Base-by-base conservation (phyloP, 2,888 invertebrate genomes). In the Catocala sponsa region DNA sequence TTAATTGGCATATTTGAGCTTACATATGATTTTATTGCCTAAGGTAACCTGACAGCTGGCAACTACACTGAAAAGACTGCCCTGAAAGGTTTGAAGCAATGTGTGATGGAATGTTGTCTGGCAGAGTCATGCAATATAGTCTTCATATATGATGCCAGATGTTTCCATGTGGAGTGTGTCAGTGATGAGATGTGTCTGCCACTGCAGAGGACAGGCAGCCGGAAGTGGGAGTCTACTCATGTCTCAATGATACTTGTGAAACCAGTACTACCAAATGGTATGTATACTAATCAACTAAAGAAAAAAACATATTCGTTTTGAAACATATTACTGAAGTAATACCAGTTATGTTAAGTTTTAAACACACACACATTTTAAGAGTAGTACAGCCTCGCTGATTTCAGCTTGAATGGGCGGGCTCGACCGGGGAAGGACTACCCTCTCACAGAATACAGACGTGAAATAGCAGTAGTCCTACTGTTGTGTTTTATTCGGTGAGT, bases 241-340 rank as follows among this genome's bases (percentile, higher is more conserved):
- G 95, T 97, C 0, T 96, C 95, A 60, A 97, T 98, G 97, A 96
- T 98, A 48, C 88, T 98, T 43, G 97, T 98, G 0, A 96, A 96
- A 85, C 97, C 98, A 4, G 95, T 96, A 0, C 86, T 95, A 25
- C 89, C 95, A 11, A 95, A 95, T 83, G 96, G 94, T 94, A 80
- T 50, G 63, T 41, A 12, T 11, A 10, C 9, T 42, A 0, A 15
- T 15, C 15, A 15, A 15, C 15, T 2, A 15, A 15, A 15, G 15
- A 15, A 15, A 15, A 15, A 1, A 1, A 15, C 15, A 15, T 15
- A 15, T 15, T 15, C 1, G 15, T 15, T 15, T 15, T 15, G 15
- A 15, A 15, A 2, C 15, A 15, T 15, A 15, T 15, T 15, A 1
- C 15, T 15, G 15, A 15, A 15, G 15, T 15, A 15, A 15, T 15